Evolutionary conservation across 2,113 vertebrate species (phyloP), one percentile per base, ranked within the genome.

Genomic region (Malurus cyaneus): DNA sequence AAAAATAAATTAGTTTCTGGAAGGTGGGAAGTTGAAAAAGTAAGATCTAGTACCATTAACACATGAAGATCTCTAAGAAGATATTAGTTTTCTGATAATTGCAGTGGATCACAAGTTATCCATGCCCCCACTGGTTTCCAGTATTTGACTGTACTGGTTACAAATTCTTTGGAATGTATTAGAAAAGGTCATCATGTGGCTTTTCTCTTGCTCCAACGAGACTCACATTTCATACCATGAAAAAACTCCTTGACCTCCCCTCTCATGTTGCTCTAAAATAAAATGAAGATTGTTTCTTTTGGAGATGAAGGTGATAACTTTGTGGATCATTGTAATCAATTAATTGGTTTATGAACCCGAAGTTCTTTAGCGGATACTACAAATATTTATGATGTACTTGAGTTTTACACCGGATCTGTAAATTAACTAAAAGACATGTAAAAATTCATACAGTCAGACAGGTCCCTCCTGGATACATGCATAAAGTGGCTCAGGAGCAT

Each of bases 381-480:
- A 95, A 93, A 96, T 97, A 95, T 92, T 92, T 90, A 60, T 86
- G 67, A 94, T 34, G 65, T 91, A 80, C 82, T 91, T 82, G 54
- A 86, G 61, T 95, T 96, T 94, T 95, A 91, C 67, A 60, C 78
- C 4, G 2, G 86, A 65, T 96, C 80, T 97, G 95, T 96, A 93
- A 94, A 94, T 95, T 96, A 92, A 50, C 69, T 95, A 88, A 88
- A 93, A 94, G 71, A 89, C 80, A 32, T 90, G 39, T 95, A 96
- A 93, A 93, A 96, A 77, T 85, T 95, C 61, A 94, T 96, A 66
- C 20, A 93, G 44, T 72, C 56, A 94, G 93, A 93, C 89, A 93
- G 57, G 28, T 96, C 74, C 76, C 88, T 93, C 49, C 80, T 96
- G 89, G 69, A 78, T 94, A 78, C 36, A 49, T 12, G 36, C 92